Evolutionary conservation across 1,140 invertebrate genomes (phyloP), one percentile per base, ranked within the genome.

Genomic region (Luehdorfia chinensis): DNA sequence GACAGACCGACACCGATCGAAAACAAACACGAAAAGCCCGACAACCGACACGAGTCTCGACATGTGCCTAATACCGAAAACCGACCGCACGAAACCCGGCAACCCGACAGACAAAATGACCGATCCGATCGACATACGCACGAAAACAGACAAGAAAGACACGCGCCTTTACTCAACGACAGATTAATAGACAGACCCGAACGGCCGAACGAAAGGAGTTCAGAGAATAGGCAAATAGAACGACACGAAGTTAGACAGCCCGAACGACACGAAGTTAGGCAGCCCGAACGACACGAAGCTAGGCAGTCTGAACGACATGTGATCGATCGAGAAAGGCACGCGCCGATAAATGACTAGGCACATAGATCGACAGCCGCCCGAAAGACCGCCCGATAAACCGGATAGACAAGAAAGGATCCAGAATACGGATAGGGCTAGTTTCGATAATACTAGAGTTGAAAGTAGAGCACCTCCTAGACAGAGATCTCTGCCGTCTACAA

Each of bases 391-490:
- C 3, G 77, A 81, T 11, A 81, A 69, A 27, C 71, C 75, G 0
- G 67, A 75, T n/a, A 50, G 48, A 41, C 21, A 41, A 21, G 50
- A 54, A 2, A 13, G 60, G 12, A 30, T 45, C 11, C 44, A 28
- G 45, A 60, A 43, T 12, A 43, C 51, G 4, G 72, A 69, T 47
- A 63, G 69, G 13, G 54, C 55, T 27, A 72, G 66, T 66, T 75
- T 75, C 23, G 76, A 75, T 37, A 67, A 75, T 9, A 66, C 58
- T 13, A 68, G 67, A 39, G 46, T 60, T 14, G 76, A 83, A 8
- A 68, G 50, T 54, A 58, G 74, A 23, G 75, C 69, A 1, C 81
- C 81, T 0, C 74, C 79, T 0, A 60, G 81, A 32, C 81, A 85
- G 36, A 68, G 81, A 32, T 84, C 79, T 1, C 41, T 85, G 12